Base-by-base conservation (phyloP, 2,113 vertebrate genomes). In the Coptodon bakossiorum region DNA sequence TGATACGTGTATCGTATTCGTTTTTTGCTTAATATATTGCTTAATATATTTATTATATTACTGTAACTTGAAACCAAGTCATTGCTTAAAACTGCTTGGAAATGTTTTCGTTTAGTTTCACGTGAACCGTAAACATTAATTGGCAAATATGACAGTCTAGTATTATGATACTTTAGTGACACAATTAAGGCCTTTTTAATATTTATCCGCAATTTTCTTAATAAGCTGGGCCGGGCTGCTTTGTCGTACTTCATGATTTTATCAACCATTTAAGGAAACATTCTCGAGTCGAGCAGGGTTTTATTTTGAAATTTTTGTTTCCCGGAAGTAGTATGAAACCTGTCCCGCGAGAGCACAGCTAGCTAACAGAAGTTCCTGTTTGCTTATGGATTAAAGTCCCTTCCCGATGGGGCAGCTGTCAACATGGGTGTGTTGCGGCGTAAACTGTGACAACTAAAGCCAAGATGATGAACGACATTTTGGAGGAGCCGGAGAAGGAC, bases 381-480 rank as follows among this genome's bases (percentile, higher is more conserved):
- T 79, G 27, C 38, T 3, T 5, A 31, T 53, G 61, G n/a, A 40
- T 63, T 56, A 36, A 79, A 86, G 82, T 80, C 56, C 13, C n/a
- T n/a, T 14, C 6, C 10, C n/a, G 31, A 27, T 38, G 85, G 89
- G 81, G 83, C 81, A 5, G 6, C 16, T 68, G 40, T 83, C 52
- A 29, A 13, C 43, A 95, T 96, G 95, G 54, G 43, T 24, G 34
- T 83, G 34, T 73, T 82, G 31, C 40, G 86, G 56, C 27, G 16
- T 63, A 17, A 57, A 82, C 36, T 84, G 91, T 95, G 95, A 96
- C 90, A 87, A 80, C 57, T 38, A 14, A 80, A 88, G 87, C 56
- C 57, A 92, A 82, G 85, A 96, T 96, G 95, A 96, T 96, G 95
- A 96, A 92, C 93, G 94, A 95, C 91, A 96, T 96, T 81, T 92